Percentiles rank a stretch among this genome's conserved stretches.
Evolutionary conservation across 2,888 invertebrate species (phyloP).

Genomic region (Limnephilus marmoratus): DNA sequence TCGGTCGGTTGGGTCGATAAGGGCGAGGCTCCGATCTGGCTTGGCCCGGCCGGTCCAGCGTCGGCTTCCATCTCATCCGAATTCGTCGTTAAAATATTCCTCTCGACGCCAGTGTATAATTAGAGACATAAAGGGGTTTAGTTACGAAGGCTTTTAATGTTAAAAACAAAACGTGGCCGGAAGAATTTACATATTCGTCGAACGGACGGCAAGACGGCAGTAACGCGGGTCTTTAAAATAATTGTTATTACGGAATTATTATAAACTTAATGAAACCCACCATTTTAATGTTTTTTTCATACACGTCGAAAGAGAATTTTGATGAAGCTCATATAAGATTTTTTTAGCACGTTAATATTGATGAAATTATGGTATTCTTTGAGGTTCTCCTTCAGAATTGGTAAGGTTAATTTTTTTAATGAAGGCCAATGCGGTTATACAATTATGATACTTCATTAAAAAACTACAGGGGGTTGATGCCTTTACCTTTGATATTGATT

Average conservation of each 20-base stretch:
- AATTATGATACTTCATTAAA: neutral
- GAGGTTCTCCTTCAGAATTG: neutral
- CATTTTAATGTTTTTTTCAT: conserved; percentile 6
- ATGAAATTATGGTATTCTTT: neutral
- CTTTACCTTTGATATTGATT: neutral
- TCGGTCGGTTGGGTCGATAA: neutral
- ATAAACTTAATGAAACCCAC: neutral
- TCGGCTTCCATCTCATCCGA: neutral
- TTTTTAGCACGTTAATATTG: neutral
- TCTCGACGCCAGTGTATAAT: conserved; percentile 58
- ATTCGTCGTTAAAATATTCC: conserved; percentile 64
- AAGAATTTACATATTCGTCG: conserved; percentile 59
- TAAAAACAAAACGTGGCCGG: conserved; percentile 53
- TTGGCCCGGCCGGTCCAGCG: neutral
- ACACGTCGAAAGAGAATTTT: neutral
- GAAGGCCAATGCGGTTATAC: neutral
- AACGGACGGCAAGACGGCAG: conserved; percentile 39
- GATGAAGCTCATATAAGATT: neutral
- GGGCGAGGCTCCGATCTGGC: neutral
- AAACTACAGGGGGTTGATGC: neutral
- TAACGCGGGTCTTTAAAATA: conserved; percentile 15
- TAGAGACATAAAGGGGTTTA: conserved; percentile 60
- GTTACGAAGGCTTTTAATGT: conserved; percentile 54
- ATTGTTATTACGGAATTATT: conserved; percentile 32
- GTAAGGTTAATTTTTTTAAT: neutral